Evolutionary conservation across 1,140 invertebrate genomes (phyloP).

Genomic region (Tachypleus tridentatus): DNA sequence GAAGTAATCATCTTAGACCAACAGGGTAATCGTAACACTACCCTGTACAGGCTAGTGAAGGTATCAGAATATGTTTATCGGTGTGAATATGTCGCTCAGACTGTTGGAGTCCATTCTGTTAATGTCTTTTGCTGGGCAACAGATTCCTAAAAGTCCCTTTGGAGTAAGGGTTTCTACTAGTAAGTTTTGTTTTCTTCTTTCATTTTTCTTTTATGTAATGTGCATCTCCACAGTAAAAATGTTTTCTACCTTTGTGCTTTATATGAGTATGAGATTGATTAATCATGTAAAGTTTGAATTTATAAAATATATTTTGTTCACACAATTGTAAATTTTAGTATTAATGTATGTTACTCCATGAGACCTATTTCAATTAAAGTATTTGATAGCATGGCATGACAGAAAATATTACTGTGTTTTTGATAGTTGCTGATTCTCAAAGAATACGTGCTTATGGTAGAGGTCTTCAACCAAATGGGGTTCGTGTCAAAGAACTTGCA

Average conservation of each 20-base stretch:
- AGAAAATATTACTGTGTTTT: slow-evolving; percentile 5
- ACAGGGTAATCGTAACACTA: slow-evolving; percentile 59
- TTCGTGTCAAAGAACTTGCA: slow-evolving; percentile 68
- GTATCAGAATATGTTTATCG: slow-evolving; percentile 57
- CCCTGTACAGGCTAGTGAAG: slow-evolving; percentile 62
- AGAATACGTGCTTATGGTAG: slow-evolving; percentile 64
- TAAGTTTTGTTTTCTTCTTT: slow-evolving; percentile 26
- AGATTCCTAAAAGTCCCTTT: slow-evolving; percentile 72
- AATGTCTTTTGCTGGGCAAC: slow-evolving; percentile 76
- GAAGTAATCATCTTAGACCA: slow-evolving; percentile 76
- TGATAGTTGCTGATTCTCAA: slow-evolving; percentile 45
- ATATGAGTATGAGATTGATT: not conserved
- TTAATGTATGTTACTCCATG: not conserved
- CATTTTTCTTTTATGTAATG: not conserved
- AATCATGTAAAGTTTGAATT: not conserved
- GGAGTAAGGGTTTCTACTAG: slow-evolving; percentile 58
- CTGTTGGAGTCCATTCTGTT: slow-evolving; percentile 67
- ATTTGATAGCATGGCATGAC: not conserved
- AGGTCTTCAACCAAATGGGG: slow-evolving; percentile 65
- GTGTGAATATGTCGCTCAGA: slow-evolving; percentile 65
- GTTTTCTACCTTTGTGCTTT: not conserved
- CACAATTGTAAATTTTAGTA: not conserved
- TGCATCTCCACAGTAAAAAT: not conserved
- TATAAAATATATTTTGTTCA: slow-evolving; percentile 2
- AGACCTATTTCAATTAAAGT: not conserved